Conservation (phyloP, 1,140 invertebrate species). For the Drosophila tsacasi region DNA sequence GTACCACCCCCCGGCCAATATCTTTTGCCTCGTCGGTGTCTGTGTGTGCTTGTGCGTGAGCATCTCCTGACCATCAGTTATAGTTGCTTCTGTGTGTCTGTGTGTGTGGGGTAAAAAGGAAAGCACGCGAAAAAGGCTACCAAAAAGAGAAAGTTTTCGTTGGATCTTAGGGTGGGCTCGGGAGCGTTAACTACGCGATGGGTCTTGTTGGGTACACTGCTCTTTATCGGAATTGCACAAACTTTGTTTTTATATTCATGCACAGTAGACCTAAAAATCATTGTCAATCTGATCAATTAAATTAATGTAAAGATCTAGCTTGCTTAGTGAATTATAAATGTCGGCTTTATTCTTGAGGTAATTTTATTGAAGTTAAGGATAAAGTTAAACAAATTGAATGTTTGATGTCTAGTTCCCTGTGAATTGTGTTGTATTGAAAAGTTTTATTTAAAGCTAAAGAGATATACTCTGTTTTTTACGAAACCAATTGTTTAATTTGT, state of each 20-base stretch:
- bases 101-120: slow-evolving; percentile 64
- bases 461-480: neutral
- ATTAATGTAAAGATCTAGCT: neutral
- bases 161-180: slow-evolving; percentile 5
- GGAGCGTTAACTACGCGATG: slow-evolving; percentile 15
- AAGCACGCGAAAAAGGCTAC: slow-evolving; percentile 69
- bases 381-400: neutral
- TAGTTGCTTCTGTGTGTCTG: slow-evolving; percentile 5
- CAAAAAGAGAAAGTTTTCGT: slow-evolving; percentile 74
- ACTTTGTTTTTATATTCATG: neutral
- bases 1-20: slow-evolving; percentile 65
- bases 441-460: neutral
- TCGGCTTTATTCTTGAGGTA: no score
- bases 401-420: neutral
- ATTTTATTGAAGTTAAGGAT: neutral
- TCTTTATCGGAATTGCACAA: neutral
- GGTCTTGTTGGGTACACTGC: neutral
- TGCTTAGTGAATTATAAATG: neutral
- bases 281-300: neutral
- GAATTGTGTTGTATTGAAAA: neutral
- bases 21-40: slow-evolving; percentile 6
- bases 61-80: slow-evolving; percentile 42
- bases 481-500: neutral
- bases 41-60: slow-evolving; percentile 20
- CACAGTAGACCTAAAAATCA: neutral